Evolutionary conservation across 2,113 vertebrate genomes (phyloP), one percentile per base, ranked within the genome.

Genomic region (Lontra canadensis): DNA sequence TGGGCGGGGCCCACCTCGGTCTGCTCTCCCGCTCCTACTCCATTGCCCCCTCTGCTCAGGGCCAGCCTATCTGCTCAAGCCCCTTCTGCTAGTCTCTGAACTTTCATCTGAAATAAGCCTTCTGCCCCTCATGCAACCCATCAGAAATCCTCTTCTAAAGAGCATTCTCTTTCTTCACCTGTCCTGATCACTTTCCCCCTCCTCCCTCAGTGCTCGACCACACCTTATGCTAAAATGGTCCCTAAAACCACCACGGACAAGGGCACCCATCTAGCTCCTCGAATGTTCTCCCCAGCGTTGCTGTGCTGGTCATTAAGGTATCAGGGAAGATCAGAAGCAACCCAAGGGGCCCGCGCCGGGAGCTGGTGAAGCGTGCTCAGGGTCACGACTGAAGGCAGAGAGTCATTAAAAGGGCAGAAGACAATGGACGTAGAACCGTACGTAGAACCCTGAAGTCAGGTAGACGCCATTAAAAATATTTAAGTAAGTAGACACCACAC

Each of bases 381-480:
- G 2, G 31, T 36, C 14, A 8, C 0, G 0, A 36, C 0, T 12
- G 65, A 74, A 61, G 36, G 42, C 59, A 14, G 7, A 13, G 1
- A 6, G 25, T 65, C 36, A 4, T 3, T 7, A 25, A 42, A 81
- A 34, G 13, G n/a, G 52, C 78, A 39, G 44, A 36, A 49, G 65
- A 36, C n/a, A 2, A 42, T 10, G 3, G 59, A 67, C 57, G 0
- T 1, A 57, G 44, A 34, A n/a, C 21, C 13, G 2, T 2, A 1
- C 0, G 7, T 17, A 52, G 15, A 52, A 52, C 49, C 26, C 8
- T 0, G 17, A 44, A 74, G 47, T 13, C 29, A 18, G 44, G 31
- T 0, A 29, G 71, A 26, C 20, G 2, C 61, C 78, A 36, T 29
- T 25, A 17, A 67, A 89, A 74, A 78, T 42, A 34, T 17, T 79